phyloP scores from a whole-genome alignment of 1,140 invertebrate species.

The Mizuhopecten yessoensis region DNA sequence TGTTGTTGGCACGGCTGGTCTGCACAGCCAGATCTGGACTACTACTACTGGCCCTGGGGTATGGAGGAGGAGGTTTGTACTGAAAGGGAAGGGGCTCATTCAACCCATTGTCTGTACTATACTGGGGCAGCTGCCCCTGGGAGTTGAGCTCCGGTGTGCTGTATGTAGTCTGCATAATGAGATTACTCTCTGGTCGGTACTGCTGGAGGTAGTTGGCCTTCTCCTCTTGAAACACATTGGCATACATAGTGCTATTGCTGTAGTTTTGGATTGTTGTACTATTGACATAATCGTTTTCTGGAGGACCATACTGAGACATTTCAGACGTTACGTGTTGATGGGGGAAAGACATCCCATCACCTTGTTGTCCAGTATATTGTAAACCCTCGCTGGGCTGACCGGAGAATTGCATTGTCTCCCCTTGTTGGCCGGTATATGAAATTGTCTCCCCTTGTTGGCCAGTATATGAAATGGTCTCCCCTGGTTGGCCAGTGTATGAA shows the following conservation, averaged over 20 bases:
- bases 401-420: neutral
- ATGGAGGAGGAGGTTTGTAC: conserved; percentile 91
- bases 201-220: conserved; percentile 67
- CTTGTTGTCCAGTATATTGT: neutral
- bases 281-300: conserved; percentile 71
- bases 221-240: conserved; percentile 72
- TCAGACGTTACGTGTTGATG: conserved; percentile 45
- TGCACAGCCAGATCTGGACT: conserved; percentile 90
- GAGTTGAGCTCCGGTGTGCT: conserved; percentile 85
- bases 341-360: neutral
- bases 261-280: conserved; percentile 71
- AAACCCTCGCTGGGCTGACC: neutral
- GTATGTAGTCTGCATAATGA: conserved; percentile 80
- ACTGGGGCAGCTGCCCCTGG: conserved; percentile 71
- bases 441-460: conserved; percentile 16
- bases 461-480: neutral
- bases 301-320: conserved; percentile 57
- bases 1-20: conserved; percentile 58
- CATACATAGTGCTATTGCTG: conserved; percentile 73
- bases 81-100: conserved; percentile 85
- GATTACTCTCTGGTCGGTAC: conserved; percentile 72
- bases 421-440: neutral
- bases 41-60: conserved; percentile 90
- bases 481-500: neutral
- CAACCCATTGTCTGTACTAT: conserved; percentile 84